A percentile compares a stretch with the other conserved stretches of the same genome.
Conservation (phyloP, 2,113 vertebrate species). For the Python bivittatus region DNA sequence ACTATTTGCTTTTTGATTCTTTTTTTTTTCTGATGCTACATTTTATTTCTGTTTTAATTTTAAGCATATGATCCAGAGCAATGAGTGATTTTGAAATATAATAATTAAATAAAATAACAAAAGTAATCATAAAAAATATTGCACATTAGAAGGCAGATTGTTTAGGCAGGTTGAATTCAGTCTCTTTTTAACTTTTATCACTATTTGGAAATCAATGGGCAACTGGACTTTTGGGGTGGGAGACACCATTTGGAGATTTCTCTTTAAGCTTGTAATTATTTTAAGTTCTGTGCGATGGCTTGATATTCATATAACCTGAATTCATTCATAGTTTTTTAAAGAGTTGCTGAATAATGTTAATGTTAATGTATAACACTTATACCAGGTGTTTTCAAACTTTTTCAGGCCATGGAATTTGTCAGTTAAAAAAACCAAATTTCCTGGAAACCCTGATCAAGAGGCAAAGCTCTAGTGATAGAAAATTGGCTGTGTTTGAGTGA, state of each 20-base stretch:
- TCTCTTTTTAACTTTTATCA: too few relatives aligned
- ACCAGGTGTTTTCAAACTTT: background rate
- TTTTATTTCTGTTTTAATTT: background rate
- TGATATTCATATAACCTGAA: background rate
- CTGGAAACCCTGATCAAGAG: background rate
- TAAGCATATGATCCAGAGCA: background rate
- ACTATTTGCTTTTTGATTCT: background rate
- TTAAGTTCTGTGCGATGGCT: background rate
- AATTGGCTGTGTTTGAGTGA: background rate
- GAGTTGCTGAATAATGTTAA: background rate
- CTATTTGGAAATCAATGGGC: background rate
- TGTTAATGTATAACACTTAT: background rate
- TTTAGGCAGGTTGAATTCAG: background rate
- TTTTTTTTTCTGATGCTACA: background rate
- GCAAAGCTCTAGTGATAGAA: background rate
- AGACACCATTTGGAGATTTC: slow-evolving; percentile 21
- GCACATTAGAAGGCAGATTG: background rate
- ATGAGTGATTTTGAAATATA: background rate
- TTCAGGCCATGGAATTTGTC: background rate
- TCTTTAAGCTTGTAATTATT: background rate
- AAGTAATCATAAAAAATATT: background rate
- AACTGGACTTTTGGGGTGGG: background rate
- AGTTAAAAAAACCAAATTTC: background rate
- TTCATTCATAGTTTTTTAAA: background rate
- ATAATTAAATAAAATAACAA: background rate